Evolutionary conservation across 64 coral and sea anemone species (phyloP).

Genomic region (Stichodactyla helianthus): DNA sequence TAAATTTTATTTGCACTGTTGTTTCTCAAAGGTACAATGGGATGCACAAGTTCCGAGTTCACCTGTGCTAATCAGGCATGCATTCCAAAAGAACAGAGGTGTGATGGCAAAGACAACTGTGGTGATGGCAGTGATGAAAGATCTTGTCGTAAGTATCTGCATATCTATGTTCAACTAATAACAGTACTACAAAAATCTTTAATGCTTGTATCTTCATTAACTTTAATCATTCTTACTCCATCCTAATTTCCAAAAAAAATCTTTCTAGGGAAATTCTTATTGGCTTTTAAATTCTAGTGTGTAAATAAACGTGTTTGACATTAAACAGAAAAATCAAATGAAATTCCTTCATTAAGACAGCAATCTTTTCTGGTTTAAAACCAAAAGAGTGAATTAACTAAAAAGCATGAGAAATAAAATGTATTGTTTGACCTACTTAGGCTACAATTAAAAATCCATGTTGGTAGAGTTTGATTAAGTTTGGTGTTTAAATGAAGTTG

Average conservation of each 20-base stretch:
- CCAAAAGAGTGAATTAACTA: too few species aligned
- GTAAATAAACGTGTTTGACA: background rate
- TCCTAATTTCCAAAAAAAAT: too few species aligned
- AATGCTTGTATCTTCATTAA: too few species aligned
- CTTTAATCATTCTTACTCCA: too few species aligned
- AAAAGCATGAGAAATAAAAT: too few species aligned
- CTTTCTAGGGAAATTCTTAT: background rate
- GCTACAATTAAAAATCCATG: background rate
- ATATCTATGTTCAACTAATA: too few species aligned
- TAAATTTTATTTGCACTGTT: background rate
- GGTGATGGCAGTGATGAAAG: conserved; percentile 85
- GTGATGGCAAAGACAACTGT: conserved; percentile 77
- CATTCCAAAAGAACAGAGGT: conserved; percentile 55
- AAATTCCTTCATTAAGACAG: too few species aligned
- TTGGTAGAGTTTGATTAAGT: background rate
- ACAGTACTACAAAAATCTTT: too few species aligned
- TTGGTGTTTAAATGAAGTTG: background rate
- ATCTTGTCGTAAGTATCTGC: conserved; percentile 75
- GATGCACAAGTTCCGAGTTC: conserved; percentile 59
- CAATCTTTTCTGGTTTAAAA: too few species aligned
- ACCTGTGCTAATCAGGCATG: conserved; percentile 66
- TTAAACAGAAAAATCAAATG: too few species aligned
- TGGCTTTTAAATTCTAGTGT: background rate
- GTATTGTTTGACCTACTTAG: background rate
- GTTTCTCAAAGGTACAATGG: conserved; percentile 38